These are phyloP conservation scores for Malachius bipustulatus DNA, from an alignment of 2,888 invertebrate genomes.

Conservation along the genomic window DNA sequence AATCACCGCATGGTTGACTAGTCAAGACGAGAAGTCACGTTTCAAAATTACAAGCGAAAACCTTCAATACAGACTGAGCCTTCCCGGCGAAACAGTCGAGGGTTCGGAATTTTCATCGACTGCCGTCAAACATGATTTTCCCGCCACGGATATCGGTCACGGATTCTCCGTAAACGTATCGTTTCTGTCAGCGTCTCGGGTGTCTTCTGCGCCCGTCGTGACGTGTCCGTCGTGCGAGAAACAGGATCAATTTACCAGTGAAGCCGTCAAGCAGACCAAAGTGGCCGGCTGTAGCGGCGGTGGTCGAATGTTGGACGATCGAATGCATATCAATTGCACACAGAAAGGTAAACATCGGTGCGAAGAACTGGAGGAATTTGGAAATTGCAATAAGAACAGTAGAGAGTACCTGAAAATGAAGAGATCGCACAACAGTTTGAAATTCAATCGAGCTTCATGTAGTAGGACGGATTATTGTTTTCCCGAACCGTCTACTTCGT, in stretches of 20 bases:
- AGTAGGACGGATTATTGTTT: neutral
- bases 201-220: slow-evolving; percentile 55
- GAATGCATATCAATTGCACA: slow-evolving; percentile 59
- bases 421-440: neutral
- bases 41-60: slow-evolving; percentile 14
- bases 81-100: slow-evolving; percentile 50
- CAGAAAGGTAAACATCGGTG: slow-evolving; percentile 68
- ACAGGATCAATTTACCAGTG: neutral
- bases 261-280: slow-evolving; percentile 15
- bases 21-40: slow-evolving; percentile 25
- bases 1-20: slow-evolving; percentile 81
- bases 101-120: slow-evolving; percentile 43
- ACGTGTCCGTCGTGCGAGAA: slow-evolving; percentile 39
- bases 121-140: slow-evolving; percentile 58
- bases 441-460: neutral
- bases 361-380: slow-evolving; percentile 60
- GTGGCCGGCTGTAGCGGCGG: slow-evolving; percentile 26
- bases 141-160: slow-evolving; percentile 54
- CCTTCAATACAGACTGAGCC: slow-evolving; percentile 48
- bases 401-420: neutral
- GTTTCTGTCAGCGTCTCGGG: slow-evolving; percentile 60
- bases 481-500: neutral
- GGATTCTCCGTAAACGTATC: slow-evolving; percentile 49
- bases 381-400: slow-evolving; percentile 10
- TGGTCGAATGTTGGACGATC: slow-evolving; percentile 47